Conservation (phyloP, 2,888 invertebrate species). For the Pristionchus japonicus region DNA sequence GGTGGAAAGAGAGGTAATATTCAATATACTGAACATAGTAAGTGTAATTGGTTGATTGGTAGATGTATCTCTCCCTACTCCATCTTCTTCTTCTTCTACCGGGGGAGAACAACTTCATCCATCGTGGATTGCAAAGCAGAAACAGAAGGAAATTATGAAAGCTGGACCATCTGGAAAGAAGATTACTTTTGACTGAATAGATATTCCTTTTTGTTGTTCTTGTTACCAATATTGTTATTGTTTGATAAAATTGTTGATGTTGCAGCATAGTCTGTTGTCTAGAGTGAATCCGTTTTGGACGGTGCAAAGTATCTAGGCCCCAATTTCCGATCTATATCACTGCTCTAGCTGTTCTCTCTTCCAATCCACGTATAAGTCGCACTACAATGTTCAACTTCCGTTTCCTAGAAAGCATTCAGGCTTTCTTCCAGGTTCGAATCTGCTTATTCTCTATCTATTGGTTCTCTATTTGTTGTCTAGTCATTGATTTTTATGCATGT, state of each 20-base stretch:
- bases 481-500: neutral
- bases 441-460: too few relatives aligned
- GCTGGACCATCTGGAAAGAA: constrained; percentile 42
- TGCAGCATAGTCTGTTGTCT: neutral
- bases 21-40: neutral
- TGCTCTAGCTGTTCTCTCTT: neutral
- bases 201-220: neutral
- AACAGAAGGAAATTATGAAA: constrained; percentile 31
- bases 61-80: neutral
- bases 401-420: constrained; percentile 24
- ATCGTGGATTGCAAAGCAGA: constrained; percentile 46
- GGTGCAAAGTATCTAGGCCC: neutral
- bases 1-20: neutral
- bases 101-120: constrained; percentile 22
- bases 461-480: too few relatives aligned
- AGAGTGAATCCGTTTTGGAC: neutral
- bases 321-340: neutral
- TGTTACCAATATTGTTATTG: neutral
- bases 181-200: constrained; percentile 6
- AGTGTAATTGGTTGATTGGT: neutral
- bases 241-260: constrained; percentile 16
- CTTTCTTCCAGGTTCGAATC: constrained; percentile 43
- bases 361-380: neutral
- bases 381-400: constrained; percentile 31
- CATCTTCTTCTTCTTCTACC: neutral